Base-by-base conservation (phyloP, 2,888 invertebrate genomes). In the Dicranocentrus wangi region DNA sequence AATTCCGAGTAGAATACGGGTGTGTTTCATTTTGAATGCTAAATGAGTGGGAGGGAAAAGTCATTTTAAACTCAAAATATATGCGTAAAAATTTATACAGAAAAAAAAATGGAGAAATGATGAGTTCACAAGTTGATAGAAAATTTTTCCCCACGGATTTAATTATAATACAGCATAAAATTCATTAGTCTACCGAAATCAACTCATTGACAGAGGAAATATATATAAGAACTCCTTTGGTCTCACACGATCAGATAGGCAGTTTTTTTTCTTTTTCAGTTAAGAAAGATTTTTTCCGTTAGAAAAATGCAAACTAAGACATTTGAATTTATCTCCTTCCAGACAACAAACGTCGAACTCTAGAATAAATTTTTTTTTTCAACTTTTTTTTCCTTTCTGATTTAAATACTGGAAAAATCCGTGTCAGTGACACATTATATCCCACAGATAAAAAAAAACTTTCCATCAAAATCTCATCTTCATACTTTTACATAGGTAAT, bases 381-480 rank as follows among this genome's bases (percentile, higher is more conserved):
- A 17, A 47, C 15, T 47, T 47, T 47, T 47, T 10, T 47, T 47
- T 47, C 15, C 15, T 10, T 47, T 25, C 25, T 10, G 1, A 58
- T 32, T 32, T 53, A 53, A 28, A 53, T 25, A 28, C 8, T 25
- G 27, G 51, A 72, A 72, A 72, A 72, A 72, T 51, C 39, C 47
- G 39, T 47, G 72, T 51, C 28, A 32, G 15, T 60, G 71, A 71
- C 71, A 72, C 61, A 73, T 72, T 72, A 65, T 65, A 7, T 39
- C 13, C 13, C 8, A 2, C n/a, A 13, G 15, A 15, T 3, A 17
- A 47, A 15, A 47, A 47, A 47, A 47, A 47, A 47, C n/a, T 47
- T 47, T 47, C 5, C 66, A 43, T 58, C 55, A 42, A 53, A 65
- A 65, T 75, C 75, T 42, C 66, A 75, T 75, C 66, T 39, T 75